Conservation (phyloP, 2,888 invertebrate species). For the Parasteatoda lunata region DNA sequence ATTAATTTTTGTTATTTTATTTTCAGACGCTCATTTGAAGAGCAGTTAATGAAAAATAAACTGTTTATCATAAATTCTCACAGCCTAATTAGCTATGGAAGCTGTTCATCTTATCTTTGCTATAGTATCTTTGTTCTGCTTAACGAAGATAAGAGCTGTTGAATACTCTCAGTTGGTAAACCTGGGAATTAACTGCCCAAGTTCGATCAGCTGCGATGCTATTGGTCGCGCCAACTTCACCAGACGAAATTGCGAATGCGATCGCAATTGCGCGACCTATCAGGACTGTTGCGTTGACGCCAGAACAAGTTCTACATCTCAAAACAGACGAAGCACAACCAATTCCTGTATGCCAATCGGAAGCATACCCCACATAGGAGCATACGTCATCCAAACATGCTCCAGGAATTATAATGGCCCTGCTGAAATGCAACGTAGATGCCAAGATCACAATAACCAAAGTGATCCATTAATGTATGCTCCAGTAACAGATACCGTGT, state of each 20-base stretch:
- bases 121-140: not conserved
- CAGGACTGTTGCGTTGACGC: conserved; percentile 36
- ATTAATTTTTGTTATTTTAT: no score
- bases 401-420: not conserved
- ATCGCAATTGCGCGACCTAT: not conserved
- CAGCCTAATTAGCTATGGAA: no score
- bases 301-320: not conserved
- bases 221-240: not conserved
- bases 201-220: conserved; percentile 2
- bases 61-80: no score
- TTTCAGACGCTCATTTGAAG: no score
- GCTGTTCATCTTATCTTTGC: no score
- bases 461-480: conserved; percentile 27
- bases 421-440: not conserved
- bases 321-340: no score
- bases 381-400: not conserved
- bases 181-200: conserved; percentile 19
- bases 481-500: conserved; percentile 13
- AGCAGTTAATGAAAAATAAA: no score
- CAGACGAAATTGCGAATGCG: conserved; percentile 33
- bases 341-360: no score
- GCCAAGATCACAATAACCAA: conserved; percentile 3
- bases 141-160: not conserved
- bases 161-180: conserved; percentile 8
- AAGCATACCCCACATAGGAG: no score